Evolutionary conservation across 2,113 vertebrate genomes (phyloP), one percentile per base, ranked within the genome.

Genomic region (Phyllostomus discolor): DNA sequence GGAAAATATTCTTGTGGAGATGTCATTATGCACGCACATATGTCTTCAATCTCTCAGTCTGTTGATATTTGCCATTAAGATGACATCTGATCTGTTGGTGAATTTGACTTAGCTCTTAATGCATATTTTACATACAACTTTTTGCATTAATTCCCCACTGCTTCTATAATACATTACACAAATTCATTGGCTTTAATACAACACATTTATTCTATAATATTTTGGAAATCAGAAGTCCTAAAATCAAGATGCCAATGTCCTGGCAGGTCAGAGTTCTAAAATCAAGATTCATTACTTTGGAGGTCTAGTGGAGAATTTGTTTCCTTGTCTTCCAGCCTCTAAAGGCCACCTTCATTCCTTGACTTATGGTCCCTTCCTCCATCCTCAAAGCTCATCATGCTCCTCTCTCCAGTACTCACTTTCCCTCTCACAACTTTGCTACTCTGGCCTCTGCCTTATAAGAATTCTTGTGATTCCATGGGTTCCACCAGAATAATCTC

Each of bases 111-210:
- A 43, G 50, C 38, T 70, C 48, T 78, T 67, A 43, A 66, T 46
- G 14, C 2, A 1, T 6, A 57, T 79, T 80, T 85, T 35, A 79
- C 38, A 38, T 52, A 19, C 35, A 48, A 64, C 10, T 7, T 3
- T 81, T 57, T 46, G 7, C 43, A 48, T 59, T 28, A 46, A 4
- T 72, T 84, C 70, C 26, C 31, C 22, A 43, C 17, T 46, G 43
- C 7, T 48, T 15, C 6, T 57, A 0, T 86, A 38, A 91, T 12
- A 73, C 54, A 41, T 73, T 57, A 31, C 4, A 67, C 15, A 28
- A 10, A 72, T 46, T 9, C 26, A 66, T 26, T 75, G 35, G 22
- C 33, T 96, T 96, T 88, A 70, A 66, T 43, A 59, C 26, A 82
- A 59, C 22, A 54, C 22, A 33, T 22, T 35, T 33, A 17, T 48